Percentiles rank a stretch among this genome's conserved stretches.
These are phyloP conservation scores for Tupaia chinensis DNA, from an alignment of 2,113 vertebrate genomes.

Conservation along the genomic window DNA sequence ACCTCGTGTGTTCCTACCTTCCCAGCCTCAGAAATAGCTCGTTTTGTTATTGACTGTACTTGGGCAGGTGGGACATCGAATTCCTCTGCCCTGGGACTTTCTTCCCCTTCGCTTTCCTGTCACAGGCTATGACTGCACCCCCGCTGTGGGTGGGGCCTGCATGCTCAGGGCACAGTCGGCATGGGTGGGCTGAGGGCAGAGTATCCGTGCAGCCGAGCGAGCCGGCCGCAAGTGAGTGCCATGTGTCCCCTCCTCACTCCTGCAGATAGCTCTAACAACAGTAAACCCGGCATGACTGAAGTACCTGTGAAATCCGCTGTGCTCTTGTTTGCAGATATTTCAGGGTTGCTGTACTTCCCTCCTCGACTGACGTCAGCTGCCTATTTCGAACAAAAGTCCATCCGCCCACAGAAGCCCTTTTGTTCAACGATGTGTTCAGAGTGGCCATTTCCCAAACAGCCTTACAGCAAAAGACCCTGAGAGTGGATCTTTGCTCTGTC, in stretches of 20 bases:
- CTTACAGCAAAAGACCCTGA: conserved; percentile 89
- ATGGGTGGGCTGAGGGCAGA: not conserved
- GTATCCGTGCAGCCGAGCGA: not conserved
- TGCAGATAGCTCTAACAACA: not conserved
- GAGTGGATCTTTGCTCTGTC: conserved; percentile 89
- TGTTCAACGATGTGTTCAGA: conserved; percentile 89
- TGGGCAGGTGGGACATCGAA: not conserved
- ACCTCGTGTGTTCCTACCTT: not conserved
- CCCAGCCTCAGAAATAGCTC: conserved; percentile 36
- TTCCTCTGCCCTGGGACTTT: not conserved
- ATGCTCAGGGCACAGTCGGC: not conserved
- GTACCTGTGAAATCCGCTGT: not conserved
- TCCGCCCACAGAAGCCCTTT: conserved; percentile 82
- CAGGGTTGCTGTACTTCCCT: conserved; percentile 90
- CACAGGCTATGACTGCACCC: not conserved
- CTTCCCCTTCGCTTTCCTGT: not conserved
- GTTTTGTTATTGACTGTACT: conserved; percentile 1
- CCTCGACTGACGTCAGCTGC: conserved; percentile 88
- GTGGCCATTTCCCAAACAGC: conserved; percentile 83
- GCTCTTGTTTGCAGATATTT: conserved; percentile 86
- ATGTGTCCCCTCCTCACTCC: not conserved
- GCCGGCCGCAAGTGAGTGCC: not conserved
- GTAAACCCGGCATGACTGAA: not conserved
- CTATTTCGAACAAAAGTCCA: conserved; percentile 91
- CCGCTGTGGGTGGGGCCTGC: not conserved